Conservation (phyloP, 37 sponge, comb jelly and placozoan species). For the Beroe forskalii region DNA sequence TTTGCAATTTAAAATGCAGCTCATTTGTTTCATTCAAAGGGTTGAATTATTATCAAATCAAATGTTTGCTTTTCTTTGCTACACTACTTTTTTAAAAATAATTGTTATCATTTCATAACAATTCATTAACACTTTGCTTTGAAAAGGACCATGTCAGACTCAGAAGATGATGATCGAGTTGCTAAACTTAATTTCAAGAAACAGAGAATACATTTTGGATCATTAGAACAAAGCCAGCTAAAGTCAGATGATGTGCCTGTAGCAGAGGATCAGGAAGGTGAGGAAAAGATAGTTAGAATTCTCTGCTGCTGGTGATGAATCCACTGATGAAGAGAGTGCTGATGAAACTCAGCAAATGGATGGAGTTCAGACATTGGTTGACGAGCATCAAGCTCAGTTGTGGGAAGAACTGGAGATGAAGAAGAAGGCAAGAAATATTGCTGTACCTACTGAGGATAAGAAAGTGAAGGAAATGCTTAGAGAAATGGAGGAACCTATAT, state of each 20-base stretch:
- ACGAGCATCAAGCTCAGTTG: constrained; percentile 76
- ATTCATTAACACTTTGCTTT: too few relatives aligned
- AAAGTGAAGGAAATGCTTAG: constrained; percentile 55
- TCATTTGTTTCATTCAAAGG: too few relatives aligned
- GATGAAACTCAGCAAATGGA: background rate
- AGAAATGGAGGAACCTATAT: constrained; percentile 61
- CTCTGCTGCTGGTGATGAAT: constrained; percentile 1
- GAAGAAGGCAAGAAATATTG: constrained; percentile 73
- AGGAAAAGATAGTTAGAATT: constrained; percentile 29
- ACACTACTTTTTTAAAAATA: too few relatives aligned
- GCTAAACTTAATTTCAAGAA: constrained; percentile 67
- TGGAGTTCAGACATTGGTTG: constrained; percentile 59
- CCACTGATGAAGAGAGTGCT: background rate
- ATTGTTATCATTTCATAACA: too few relatives aligned
- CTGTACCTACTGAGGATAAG: constrained; percentile 55
- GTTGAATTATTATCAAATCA: too few relatives aligned
- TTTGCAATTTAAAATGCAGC: too few relatives aligned
- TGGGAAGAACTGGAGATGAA: constrained; percentile 88
- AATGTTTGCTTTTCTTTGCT: too few relatives aligned
- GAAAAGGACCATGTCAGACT: constrained; percentile 60
- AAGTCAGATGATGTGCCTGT: background rate
- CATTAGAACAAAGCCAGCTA: constrained; percentile 68
- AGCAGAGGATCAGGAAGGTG: background rate
- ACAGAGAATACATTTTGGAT: constrained; percentile 73
- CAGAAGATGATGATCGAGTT: constrained; percentile 46